These are phyloP conservation scores for Artibeus lituratus DNA, from an alignment of 2,797 vertebrate genomes.

Conservation along the genomic window DNA sequence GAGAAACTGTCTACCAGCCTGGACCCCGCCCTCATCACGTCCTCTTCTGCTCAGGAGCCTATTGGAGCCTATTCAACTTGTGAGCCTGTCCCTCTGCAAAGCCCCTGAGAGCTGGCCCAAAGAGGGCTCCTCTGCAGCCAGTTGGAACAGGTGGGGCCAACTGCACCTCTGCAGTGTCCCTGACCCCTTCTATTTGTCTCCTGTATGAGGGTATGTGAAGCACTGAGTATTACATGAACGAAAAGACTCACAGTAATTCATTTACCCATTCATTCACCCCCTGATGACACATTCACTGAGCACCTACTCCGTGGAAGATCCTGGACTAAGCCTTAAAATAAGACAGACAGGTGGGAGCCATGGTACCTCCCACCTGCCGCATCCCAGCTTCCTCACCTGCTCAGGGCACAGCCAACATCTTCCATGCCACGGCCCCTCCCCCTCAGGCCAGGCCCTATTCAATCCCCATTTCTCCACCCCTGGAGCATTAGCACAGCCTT, in stretches of 20 bases:
- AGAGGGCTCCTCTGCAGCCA: neutral
- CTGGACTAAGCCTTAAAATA: neutral
- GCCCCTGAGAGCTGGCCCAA: neutral
- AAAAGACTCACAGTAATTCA: neutral
- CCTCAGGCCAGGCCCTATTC: neutral
- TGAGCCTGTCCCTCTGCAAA: neutral
- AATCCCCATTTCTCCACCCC: neutral
- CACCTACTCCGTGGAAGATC: neutral
- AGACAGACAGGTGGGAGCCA: neutral
- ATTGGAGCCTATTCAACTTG: neutral
- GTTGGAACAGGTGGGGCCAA: accelerated
- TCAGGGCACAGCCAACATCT: neutral
- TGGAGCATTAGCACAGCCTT: accelerated
- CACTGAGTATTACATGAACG: no score
- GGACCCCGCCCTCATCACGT: neutral
- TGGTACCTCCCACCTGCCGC: accelerated
- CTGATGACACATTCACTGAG: neutral
- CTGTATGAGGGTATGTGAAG: accelerated
- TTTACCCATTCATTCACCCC: neutral
- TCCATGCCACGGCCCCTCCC: no score
- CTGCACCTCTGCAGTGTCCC: accelerated
- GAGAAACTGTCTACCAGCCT: neutral
- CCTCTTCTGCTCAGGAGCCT: neutral
- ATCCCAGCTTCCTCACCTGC: neutral
- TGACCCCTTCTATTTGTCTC: neutral